phyloP scores from a whole-genome alignment of 23 tunicate genomes.

The Ciona savignyi region DNA sequence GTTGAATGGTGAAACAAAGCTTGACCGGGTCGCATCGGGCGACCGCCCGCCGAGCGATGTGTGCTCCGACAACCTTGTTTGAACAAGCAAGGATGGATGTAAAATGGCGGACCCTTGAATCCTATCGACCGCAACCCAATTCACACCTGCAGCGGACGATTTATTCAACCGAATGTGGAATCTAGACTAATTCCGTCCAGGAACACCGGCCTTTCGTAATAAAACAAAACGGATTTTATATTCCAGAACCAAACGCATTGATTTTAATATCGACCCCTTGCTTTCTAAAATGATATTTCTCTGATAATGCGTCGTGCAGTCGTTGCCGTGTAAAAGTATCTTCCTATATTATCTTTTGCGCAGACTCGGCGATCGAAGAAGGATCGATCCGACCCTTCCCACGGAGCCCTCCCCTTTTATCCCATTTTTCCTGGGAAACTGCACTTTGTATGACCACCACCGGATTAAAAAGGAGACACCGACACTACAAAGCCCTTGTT shows the following conservation, averaged over 20 bases:
- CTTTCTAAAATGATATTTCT: not conserved
- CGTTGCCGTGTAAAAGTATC: not conserved
- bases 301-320: not conserved
- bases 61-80: not conserved
- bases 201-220: not conserved
- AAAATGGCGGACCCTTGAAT: constrained; percentile 16
- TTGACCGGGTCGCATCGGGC: constrained; percentile 17
- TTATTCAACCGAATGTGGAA: not conserved
- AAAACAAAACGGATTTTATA: not conserved
- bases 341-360: not conserved
- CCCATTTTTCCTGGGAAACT: not conserved
- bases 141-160: not conserved
- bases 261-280: not conserved
- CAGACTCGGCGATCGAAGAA: constrained; percentile 1
- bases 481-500: not conserved
- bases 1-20: constrained; percentile 6
- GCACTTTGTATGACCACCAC: not conserved
- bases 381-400: constrained; percentile 3
- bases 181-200: not conserved
- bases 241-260: not conserved
- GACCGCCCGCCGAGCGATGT: constrained; percentile 2
- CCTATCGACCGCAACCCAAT: not conserved
- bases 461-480: not conserved
- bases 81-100: not conserved
- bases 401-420: not conserved